These are phyloP conservation scores for Mercenaria mercenaria DNA, from an alignment of 1,140 invertebrate genomes.

Conservation along the genomic window DNA sequence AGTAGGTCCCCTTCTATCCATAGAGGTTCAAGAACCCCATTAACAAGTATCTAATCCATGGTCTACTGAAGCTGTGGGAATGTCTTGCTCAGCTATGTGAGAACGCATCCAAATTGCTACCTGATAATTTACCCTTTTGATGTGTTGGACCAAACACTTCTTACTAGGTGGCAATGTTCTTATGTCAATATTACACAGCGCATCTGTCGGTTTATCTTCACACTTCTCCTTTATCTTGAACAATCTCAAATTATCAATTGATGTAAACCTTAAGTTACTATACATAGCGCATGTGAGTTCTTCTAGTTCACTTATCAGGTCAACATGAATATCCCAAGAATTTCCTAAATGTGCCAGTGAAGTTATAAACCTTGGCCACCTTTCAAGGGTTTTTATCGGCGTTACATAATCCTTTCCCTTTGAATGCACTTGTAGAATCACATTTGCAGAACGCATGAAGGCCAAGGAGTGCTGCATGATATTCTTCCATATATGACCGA, in stretches of 20 bases:
- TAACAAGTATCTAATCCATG: no score
- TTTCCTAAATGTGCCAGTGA: background rate
- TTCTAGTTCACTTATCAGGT: background rate
- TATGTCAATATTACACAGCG: background rate
- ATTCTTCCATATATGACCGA: background rate
- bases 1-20: background rate
- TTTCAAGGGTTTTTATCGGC: background rate
- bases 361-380: background rate
- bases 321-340: background rate
- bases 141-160: slow-evolving; percentile 7
- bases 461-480: background rate
- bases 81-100: background rate
- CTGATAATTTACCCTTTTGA: slow-evolving; percentile 31
- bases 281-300: background rate
- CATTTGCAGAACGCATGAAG: slow-evolving; percentile 7
- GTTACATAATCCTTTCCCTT: slow-evolving; percentile 1
- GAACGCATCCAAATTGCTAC: background rate
- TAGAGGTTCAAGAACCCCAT: background rate
- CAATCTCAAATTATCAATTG: slow-evolving; percentile 31
- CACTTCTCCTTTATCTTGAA: slow-evolving; percentile 7
- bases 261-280: background rate
- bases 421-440: slow-evolving; percentile 21
- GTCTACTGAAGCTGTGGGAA: background rate
- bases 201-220: background rate
- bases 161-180: background rate